phyloP scores from a whole-genome alignment of 2,797 vertebrate species.

The Cirrhinus mrigala region DNA sequence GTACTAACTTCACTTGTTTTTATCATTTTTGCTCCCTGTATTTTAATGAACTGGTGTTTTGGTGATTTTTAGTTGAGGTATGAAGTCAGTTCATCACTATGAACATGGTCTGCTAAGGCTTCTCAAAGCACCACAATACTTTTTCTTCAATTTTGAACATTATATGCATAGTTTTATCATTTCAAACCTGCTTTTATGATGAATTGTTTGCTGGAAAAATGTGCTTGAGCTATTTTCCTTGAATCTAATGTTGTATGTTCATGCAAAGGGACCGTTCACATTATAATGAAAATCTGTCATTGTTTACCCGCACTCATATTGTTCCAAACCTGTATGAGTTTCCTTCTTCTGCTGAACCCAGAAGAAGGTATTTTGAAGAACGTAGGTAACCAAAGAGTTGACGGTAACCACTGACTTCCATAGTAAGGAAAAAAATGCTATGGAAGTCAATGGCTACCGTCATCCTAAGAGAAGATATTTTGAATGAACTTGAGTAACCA shows the following conservation, averaged over 20 bases:
- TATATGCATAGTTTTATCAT: background rate
- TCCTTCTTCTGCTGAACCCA: background rate
- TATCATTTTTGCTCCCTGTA: background rate
- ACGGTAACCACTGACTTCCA: too few relatives aligned
- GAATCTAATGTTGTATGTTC: background rate
- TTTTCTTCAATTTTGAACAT: background rate
- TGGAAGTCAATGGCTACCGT: too few relatives aligned
- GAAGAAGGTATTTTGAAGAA: background rate
- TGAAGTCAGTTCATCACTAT: background rate
- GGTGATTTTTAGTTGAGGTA: background rate
- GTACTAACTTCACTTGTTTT: background rate
- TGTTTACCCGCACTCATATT: background rate
- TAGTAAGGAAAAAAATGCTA: too few relatives aligned
- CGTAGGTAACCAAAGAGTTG: too few relatives aligned
- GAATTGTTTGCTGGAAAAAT: background rate
- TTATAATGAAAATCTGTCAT: too few relatives aligned
- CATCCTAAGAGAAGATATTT: too few relatives aligned
- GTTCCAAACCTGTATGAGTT: background rate
- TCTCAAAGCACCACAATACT: background rate
- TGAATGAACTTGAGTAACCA: too few relatives aligned
- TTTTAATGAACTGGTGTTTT: background rate
- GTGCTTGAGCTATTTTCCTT: background rate
- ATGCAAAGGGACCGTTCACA: too few relatives aligned
- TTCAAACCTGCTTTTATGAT: background rate
- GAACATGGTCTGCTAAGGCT: background rate